A percentile compares a stretch with the other conserved stretches of the same genome.
These are phyloP conservation scores for Ichneumon xanthorius DNA, from an alignment of 2,888 invertebrate genomes.

Conservation along the genomic window DNA sequence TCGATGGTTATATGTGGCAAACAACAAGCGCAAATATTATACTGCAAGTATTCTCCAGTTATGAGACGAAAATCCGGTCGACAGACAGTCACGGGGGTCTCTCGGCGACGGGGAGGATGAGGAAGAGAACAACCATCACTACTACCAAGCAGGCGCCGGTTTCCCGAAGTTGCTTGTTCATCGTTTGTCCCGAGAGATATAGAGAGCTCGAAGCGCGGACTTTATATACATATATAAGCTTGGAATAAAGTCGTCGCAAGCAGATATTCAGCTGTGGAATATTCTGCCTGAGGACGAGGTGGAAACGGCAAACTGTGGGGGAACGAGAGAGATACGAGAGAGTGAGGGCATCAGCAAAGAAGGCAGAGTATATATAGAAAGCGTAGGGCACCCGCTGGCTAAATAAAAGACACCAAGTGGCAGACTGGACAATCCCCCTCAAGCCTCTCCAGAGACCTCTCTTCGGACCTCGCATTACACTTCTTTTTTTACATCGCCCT, in stretches of 20 bases:
- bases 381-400: neutral
- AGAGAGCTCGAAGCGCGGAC: slow-evolving; percentile 12
- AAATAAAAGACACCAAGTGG: slow-evolving; percentile 26
- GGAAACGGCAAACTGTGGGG: slow-evolving; percentile 27
- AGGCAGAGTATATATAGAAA: neutral
- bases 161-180: slow-evolving; percentile 61
- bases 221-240: slow-evolving; percentile 40
- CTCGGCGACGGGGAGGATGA: slow-evolving; percentile 2
- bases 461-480: neutral
- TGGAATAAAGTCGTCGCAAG: slow-evolving; percentile 51
- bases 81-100: slow-evolving; percentile 22
- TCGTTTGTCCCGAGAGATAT: slow-evolving; percentile 52
- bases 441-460: neutral
- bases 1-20: neutral
- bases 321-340: neutral
- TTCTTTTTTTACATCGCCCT: slow-evolving; percentile 4
- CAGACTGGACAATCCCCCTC: slow-evolving; percentile 23
- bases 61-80: slow-evolving; percentile 33
- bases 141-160: slow-evolving; percentile 27
- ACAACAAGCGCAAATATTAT: slow-evolving; percentile 12
- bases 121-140: slow-evolving; percentile 26
- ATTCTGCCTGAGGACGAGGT: slow-evolving; percentile 36
- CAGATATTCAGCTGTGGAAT: slow-evolving; percentile 56
- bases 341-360: neutral
- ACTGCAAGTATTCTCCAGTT: slow-evolving; percentile 8